Evolutionary conservation across 2,888 invertebrate genomes (phyloP).

Genomic region (Apamea anceps): DNA sequence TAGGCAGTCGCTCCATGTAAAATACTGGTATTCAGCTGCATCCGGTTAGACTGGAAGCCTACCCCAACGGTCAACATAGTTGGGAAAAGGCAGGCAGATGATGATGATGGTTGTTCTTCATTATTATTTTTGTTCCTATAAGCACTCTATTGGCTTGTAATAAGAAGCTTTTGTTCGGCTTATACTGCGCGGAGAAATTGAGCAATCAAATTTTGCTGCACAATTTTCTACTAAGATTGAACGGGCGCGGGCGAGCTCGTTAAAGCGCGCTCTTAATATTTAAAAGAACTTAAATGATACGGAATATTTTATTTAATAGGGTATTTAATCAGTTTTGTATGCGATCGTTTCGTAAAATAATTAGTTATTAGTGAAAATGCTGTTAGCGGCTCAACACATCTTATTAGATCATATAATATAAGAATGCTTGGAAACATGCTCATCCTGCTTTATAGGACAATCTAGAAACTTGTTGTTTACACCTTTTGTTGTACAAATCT

Average conservation of each 20-base stretch:
- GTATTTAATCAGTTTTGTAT: not conserved
- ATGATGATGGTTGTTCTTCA: no score
- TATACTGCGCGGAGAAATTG: slow-evolving; percentile 26
- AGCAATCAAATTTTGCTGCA: slow-evolving; percentile 28
- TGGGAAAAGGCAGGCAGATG: no score
- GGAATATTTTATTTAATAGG: not conserved
- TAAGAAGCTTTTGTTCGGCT: slow-evolving; percentile 21
- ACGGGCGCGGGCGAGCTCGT: not conserved
- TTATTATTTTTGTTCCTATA: slow-evolving; percentile 2
- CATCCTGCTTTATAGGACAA: not conserved
- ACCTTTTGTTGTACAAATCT: no score
- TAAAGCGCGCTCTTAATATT: not conserved
- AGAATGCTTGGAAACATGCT: not conserved
- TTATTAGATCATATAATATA: not conserved
- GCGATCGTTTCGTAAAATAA: not conserved
- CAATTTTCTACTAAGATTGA: slow-evolving; percentile 31
- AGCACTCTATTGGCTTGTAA: slow-evolving; percentile 15
- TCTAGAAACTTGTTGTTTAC: no score
- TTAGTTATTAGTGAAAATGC: no score
- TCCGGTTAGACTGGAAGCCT: no score
- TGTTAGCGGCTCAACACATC: not conserved
- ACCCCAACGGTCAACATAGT: no score
- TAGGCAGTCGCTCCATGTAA: no score
- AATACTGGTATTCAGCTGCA: no score
- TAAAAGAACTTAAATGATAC: not conserved